phyloP scores from a whole-genome alignment of 2,888 invertebrate species.

The Lobophora halterata region DNA sequence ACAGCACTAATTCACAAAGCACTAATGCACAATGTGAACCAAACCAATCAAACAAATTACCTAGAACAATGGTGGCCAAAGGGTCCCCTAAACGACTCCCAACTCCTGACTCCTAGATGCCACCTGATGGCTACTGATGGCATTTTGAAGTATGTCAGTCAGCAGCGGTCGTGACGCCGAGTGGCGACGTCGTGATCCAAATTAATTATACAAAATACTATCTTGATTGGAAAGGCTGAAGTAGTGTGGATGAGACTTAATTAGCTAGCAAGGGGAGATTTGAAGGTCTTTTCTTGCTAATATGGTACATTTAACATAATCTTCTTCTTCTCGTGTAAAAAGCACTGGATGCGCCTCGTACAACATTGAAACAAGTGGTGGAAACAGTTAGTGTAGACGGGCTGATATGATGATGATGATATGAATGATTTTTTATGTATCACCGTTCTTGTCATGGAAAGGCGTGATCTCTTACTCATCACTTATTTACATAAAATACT shows the following conservation, averaged over 20 bases:
- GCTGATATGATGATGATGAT: no score
- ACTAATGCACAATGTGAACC: constrained; percentile 31
- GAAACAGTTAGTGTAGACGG: no score
- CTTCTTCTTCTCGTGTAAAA: no score
- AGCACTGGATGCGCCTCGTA: no score
- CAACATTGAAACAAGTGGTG: no score
- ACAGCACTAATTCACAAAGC: no score
- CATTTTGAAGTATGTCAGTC: constrained; percentile 80
- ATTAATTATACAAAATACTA: constrained; percentile 80
- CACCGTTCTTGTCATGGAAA: no score
- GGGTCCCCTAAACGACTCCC: constrained; percentile 44
- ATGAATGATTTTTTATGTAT: no score
- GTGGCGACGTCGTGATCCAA: constrained; percentile 80
- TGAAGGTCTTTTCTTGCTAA: constrained; percentile 1
- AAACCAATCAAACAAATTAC: constrained; percentile 34
- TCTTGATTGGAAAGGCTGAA: constrained; percentile 67
- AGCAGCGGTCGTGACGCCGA: constrained; percentile 73
- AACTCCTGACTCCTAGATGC: no score
- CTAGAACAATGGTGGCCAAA: constrained; percentile 49
- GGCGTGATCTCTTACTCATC: no score
- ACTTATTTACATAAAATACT: no score
- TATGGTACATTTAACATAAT: no score
- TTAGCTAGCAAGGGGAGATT: constrained; percentile 29
- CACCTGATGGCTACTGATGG: constrained; percentile 65
- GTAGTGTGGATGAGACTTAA: constrained; percentile 55